Base-by-base conservation (phyloP, 2,888 invertebrate genomes). In the Sialis lutaria region DNA sequence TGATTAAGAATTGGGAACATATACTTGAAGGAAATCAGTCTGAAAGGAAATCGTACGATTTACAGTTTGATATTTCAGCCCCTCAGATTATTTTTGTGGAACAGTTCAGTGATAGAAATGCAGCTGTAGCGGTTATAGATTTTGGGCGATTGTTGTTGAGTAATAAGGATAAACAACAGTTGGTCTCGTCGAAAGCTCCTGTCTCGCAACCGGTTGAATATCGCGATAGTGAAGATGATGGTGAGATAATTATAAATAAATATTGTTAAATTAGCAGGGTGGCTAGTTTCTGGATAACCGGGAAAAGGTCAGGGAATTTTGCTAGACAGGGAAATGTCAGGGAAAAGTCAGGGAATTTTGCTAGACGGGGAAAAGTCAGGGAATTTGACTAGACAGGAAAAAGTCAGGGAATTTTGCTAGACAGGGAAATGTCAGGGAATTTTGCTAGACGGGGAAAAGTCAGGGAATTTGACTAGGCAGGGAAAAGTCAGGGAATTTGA, bases 31-130 rank as follows among this genome's bases (percentile, higher is more conserved):
- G 79, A 1, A 71, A 76, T 56, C 65, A 79, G 79, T 69, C 70
- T 45, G 73, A 77, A 50, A 72, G 85, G 4, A 77, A 78, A 13
- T 75, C 78, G 10, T 93, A 92, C 92, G 85, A 88, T 52, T 70
- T 95, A 51, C 82, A 89, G 59, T 71, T 95, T 54, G 90, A 95
- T 64, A 86, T 96, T 52, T 87, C 87, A 5, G 93, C 95, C 2
- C 95, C 95, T 1, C 90, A 92, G 63, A 87, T 96, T 53, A 76
- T 93, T 55, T 74, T 93, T 52, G 87, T 90, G 39, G 90, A 92
- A 60, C 75, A 80, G 58, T 82, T 86, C 61, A 72, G 72, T 44
- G 80, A 83, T 55, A 74, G 77, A 47, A 84, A 82, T 59, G 79
- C 82, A 1, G 72, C 81, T 7, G 79, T 88, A 55, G 77, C 92